Evolutionary conservation across 2,888 invertebrate species (phyloP), one percentile per base, ranked within the genome.

Genomic region (Heliconius sara): DNA sequence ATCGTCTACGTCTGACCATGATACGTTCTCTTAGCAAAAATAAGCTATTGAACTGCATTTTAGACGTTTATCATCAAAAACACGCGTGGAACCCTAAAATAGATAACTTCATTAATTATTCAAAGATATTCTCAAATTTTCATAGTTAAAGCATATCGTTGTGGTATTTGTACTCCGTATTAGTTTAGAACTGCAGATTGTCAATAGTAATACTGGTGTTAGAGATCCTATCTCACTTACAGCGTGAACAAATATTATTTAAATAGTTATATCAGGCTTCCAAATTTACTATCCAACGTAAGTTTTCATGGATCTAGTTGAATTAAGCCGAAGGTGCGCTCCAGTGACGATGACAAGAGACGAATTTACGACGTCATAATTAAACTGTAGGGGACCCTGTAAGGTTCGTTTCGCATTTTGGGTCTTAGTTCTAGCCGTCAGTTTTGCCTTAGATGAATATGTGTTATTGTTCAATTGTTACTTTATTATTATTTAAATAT

Each of bases 331-430:
- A 86, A 84, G 84, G 83, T 82, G 84, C 83, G 83, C 85, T 80
- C 65, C 81, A 79, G 77, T 81, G 81, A 84, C 78, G 87, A 80
- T 85, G 89, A 88, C 89, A 88, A 82, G 80, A 86, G 86, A 89
- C 86, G 83, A 87, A 90, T 90, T 89, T 90, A 90, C 85, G 89
- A 88, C 83, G 88, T 88, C 88, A 90, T 89, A 89, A 89, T 86
- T 90, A 27, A 27, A 27, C 87, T 89, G 85, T 84, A 81, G 80
- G 34, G 78, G 80, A 73, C 80, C 74, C 71, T 66, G 80, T 72
- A 72, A 65, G 77, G 76, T 81, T 82, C 80, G 79, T 80, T 83
- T 81, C 76, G 72, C 72, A 78, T 81, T 83, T 79, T 76, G 77
- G 74, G 82, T 2, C 83, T 84, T 82, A 82, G 83, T 82, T n/a